A percentile compares a stretch with the other conserved stretches of the same genome.
These are phyloP conservation scores for Spondyliosoma cantharus DNA, from an alignment of 2,797 vertebrate genomes.

Conservation along the genomic window DNA sequence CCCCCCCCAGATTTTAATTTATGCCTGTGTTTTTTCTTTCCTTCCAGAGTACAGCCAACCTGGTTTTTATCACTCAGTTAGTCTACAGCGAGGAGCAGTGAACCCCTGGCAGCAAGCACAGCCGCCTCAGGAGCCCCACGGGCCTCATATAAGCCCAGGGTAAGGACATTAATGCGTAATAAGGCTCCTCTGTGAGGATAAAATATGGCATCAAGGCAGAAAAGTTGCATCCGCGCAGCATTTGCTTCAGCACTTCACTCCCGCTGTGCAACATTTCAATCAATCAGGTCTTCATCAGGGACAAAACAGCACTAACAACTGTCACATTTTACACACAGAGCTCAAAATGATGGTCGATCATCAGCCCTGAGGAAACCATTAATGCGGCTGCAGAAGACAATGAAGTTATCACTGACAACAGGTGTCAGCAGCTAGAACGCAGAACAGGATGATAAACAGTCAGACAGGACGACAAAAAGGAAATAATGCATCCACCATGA, in stretches of 20 bases:
- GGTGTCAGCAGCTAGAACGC: not conserved
- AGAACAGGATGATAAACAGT: not conserved
- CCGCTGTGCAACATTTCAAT: not conserved
- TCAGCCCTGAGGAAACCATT: not conserved
- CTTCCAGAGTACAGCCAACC: conserved; percentile 83
- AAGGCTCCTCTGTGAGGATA: conserved; percentile 11
- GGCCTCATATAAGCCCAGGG: conserved; percentile 78
- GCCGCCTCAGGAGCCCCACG: conserved; percentile 74
- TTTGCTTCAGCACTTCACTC: not conserved
- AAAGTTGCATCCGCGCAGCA: not conserved
- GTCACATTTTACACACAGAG: not conserved
- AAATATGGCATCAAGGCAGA: conserved; percentile 2
- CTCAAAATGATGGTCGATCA: not conserved
- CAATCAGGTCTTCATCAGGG: not conserved
- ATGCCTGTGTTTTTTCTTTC: conserved; percentile 16
- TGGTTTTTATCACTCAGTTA: conserved; percentile 82
- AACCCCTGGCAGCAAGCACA: conserved; percentile 85
- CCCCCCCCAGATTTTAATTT: not conserved
- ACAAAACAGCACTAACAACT: not conserved
- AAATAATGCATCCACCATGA: not conserved
- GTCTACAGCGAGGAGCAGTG: conserved; percentile 83
- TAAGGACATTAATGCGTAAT: conserved; percentile 64
- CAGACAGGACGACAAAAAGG: not conserved
- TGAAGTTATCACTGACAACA: not conserved
- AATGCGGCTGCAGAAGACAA: not conserved